These are phyloP conservation scores for Euthynnus affinis DNA, from an alignment of 2,797 vertebrate species.

Conservation along the genomic window DNA sequence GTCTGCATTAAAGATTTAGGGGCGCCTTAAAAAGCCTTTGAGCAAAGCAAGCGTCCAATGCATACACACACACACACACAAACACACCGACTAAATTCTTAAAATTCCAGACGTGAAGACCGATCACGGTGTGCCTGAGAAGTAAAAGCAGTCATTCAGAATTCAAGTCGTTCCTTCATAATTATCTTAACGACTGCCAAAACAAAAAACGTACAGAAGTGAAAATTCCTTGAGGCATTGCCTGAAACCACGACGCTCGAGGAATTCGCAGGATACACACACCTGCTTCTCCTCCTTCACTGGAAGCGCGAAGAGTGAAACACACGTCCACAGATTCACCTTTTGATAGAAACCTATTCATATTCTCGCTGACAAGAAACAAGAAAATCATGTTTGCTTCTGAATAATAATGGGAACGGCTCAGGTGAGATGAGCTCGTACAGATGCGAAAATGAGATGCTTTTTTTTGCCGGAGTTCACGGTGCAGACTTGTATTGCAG, in stretches of 20 bases:
- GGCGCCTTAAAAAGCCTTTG: conserved; percentile 34
- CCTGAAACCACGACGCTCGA: conserved; percentile 18
- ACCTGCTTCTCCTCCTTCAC: conserved; percentile 15
- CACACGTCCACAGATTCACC: neutral
- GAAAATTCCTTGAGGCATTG: conserved; percentile 35
- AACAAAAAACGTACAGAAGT: conserved; percentile 45
- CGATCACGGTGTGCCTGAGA: conserved; percentile 11
- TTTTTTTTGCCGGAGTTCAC: neutral
- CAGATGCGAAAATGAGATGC: neutral
- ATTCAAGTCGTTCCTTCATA: conserved; percentile 36
- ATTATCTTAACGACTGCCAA: conserved; percentile 61
- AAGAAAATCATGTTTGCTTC: neutral
- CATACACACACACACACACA: conserved; percentile 12
- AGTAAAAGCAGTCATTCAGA: conserved; percentile 60
- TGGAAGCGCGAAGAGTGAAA: neutral
- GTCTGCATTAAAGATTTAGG: conserved; percentile 54
- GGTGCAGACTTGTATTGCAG: neutral
- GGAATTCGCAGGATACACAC: conserved; percentile 36
- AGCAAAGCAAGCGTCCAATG: conserved; percentile 24
- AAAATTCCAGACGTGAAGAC: conserved; percentile 52
- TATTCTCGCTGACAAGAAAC: neutral
- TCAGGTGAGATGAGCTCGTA: neutral
- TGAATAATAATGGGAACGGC: conserved; percentile 3
- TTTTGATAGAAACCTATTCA: conserved; percentile 1
- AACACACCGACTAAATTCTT: conserved; percentile 46